Evolutionary conservation across 2,113 vertebrate species (phyloP).

Genomic region (Pterocles burchelli): DNA sequence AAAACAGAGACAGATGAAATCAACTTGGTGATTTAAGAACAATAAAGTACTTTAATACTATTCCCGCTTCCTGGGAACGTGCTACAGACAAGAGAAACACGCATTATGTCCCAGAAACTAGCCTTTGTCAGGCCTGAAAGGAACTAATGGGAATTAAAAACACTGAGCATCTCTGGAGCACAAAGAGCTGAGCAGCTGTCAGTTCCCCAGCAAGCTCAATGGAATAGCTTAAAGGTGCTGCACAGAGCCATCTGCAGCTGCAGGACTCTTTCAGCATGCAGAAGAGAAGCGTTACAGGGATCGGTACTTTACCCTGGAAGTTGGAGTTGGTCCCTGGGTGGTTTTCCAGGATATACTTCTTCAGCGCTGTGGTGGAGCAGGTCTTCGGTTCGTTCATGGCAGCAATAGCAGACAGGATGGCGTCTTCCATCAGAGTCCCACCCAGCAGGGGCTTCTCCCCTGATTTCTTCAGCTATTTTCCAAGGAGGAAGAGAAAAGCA

Average conservation of each 20-base stretch:
- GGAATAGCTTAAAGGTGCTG: not conserved
- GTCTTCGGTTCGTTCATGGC: constrained; percentile 99
- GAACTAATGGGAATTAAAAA: not conserved
- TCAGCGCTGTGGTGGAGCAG: constrained; percentile 92
- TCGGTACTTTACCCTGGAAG: constrained; percentile 81
- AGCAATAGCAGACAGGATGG: constrained; percentile 92
- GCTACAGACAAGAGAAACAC: not conserved
- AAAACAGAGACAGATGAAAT: not conserved
- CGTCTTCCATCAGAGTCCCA: constrained; percentile 89
- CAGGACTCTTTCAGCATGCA: not conserved
- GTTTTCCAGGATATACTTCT: constrained; percentile 90
- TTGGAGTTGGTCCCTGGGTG: constrained; percentile 90
- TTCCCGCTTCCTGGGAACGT: not conserved
- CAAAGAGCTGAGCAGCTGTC: constrained; percentile 11
- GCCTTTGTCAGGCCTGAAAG: constrained; percentile 33
- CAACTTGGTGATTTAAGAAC: not conserved
- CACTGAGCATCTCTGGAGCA: not conserved
- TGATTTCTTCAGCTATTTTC: constrained; percentile 90
- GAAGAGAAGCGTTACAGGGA: not conserved
- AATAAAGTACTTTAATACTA: not conserved
- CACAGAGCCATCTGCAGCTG: not conserved
- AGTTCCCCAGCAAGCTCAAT: not conserved
- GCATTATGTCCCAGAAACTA: not conserved
- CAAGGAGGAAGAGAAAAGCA: constrained; percentile 83
- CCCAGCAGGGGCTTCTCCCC: constrained; percentile 90